Evolutionary conservation across 2,888 invertebrate genomes (phyloP), one percentile per base, ranked within the genome.

Genomic region (Hermaeophaga mercurialis): DNA sequence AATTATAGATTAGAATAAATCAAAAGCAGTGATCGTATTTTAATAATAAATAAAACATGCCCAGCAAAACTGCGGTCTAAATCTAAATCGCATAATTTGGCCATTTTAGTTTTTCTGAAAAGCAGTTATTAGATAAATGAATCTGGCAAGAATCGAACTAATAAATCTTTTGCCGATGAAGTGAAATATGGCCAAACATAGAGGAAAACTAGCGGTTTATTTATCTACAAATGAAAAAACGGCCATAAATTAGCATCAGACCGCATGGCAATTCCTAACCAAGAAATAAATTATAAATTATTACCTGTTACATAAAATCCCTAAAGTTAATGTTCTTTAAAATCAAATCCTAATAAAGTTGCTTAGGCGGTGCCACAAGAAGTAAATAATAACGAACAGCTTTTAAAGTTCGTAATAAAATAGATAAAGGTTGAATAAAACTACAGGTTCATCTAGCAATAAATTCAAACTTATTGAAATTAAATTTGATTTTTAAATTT

Each of bases 141-240:
- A 39, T 39, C 39, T 3, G 15, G 7, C 39, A 15, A 39, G 22
- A n/a, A 39, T 39, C 39, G 11, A 39, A 39, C 18, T 39, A 39
- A 39, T 39, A 39, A 39, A 39, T 39, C 39, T 39, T 39, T 39
- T 39, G 19, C 19, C 39, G 39, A 19, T 39, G 39, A 39, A 39
- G 19, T 39, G 39, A 39, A 39, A 39, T 39, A 39, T n/a, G 39
- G 12, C n/a, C 39, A 39, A 39, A 39, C 39, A 39, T 39, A 18
- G 39, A 22, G 19, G 39, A 22, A 19, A 39, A 39, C 39, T 39
- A 39, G 39, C 19, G 19, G 39, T 39, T 39, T 39, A 39, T 39
- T 39, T 39, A 39, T 39, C 39, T 39, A n/a, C 19, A 15, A 39
- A 39, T 12, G 39, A 22, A 39, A 39, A 39, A 39, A 19, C 19